Evolutionary conservation across 2,113 vertebrate genomes (phyloP), one percentile per base, ranked within the genome.

Genomic region (Stegostoma tigrinum): DNA sequence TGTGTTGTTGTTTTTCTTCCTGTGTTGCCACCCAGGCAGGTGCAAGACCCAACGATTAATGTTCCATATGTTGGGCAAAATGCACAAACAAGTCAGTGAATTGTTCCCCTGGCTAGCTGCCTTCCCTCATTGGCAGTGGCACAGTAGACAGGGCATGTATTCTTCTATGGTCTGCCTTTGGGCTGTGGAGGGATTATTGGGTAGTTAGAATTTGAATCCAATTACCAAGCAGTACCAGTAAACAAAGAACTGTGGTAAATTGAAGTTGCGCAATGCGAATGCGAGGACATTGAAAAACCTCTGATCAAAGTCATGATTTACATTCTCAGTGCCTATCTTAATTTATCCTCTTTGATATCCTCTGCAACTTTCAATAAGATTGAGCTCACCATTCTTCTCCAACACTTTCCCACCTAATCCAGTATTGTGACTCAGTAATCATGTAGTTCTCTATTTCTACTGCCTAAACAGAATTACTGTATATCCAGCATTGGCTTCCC

Each of bases 1-100:
- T 95, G 94, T 48, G 68, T 21, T 91, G 89, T 48, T 68, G 27
- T 48, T 70, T 72, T 72, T 75, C 27, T 72, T 48, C 42, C 94
- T 72, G 67, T 52, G 45, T 30, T 95, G n/a, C 83, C 95, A 87
- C 96, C 42, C 96, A 91, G 70, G 94, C 96, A 96, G 96, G 95
- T 96, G 96, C 86, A 93, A 55, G 95, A 67, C n/a, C 67, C 86
- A 89, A 61, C 42, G n/a, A 75, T 95, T 80, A 70, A 68, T 19
- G 64, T 45, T 24, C 85, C 67, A 83, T 95, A 42, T 95, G 95
- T 68, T 64, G 87, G 96, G 68, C 85, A 95, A n/a, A 86, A 61
- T 89, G 83, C 42, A 38, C 55, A 66, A 94, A 96, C 96, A 96
- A 95, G 70, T 68, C 67, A 45, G 48, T 78, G 38, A 95, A 95